phyloP scores from a whole-genome alignment of 2,888 invertebrate species.

The Amphipyra berbera region DNA sequence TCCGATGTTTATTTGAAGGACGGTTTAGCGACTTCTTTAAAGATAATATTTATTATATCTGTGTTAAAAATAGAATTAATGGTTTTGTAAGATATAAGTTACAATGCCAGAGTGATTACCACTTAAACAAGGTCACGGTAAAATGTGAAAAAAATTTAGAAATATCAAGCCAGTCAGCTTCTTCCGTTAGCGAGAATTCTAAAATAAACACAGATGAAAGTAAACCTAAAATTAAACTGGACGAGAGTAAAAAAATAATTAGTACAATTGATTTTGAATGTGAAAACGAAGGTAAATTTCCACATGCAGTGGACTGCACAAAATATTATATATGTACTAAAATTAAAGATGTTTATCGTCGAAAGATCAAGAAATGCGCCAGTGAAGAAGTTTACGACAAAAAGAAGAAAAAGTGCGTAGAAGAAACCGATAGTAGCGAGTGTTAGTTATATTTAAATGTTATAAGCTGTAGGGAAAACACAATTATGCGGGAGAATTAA shows the following conservation, averaged over 20 bases:
- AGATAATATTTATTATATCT: constrained; percentile 83
- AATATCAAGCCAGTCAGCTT: constrained; percentile 28
- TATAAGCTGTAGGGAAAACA: too few relatives aligned
- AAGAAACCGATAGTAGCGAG: constrained; percentile 75
- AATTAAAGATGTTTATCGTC: constrained; percentile 68
- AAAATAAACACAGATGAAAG: constrained; percentile 59
- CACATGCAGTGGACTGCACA: constrained; percentile 75
- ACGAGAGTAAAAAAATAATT: constrained; percentile 28
- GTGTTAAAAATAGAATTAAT: constrained; percentile 69
- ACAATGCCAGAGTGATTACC: constrained; percentile 76
- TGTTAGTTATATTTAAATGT: constrained; percentile 51
- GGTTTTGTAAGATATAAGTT: constrained; percentile 77
- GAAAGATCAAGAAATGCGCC: constrained; percentile 80
- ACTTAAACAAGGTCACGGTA: constrained; percentile 73
- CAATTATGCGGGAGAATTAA: too few relatives aligned
- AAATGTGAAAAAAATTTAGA: constrained; percentile 67
- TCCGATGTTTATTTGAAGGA: constrained; percentile 81
- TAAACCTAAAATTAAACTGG: constrained; percentile 19
- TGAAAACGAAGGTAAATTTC: constrained; percentile 60
- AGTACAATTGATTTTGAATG: constrained; percentile 54
- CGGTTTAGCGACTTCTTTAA: constrained; percentile 77
- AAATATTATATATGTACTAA: constrained; percentile 84
- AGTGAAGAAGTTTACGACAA: constrained; percentile 81
- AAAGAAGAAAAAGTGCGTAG: constrained; percentile 76
- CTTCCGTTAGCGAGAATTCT: constrained; percentile 51